Evolutionary conservation across 2,797 vertebrate species (phyloP), one percentile per base, ranked within the genome.

Genomic region (Pogoniulus pusillus): DNA sequence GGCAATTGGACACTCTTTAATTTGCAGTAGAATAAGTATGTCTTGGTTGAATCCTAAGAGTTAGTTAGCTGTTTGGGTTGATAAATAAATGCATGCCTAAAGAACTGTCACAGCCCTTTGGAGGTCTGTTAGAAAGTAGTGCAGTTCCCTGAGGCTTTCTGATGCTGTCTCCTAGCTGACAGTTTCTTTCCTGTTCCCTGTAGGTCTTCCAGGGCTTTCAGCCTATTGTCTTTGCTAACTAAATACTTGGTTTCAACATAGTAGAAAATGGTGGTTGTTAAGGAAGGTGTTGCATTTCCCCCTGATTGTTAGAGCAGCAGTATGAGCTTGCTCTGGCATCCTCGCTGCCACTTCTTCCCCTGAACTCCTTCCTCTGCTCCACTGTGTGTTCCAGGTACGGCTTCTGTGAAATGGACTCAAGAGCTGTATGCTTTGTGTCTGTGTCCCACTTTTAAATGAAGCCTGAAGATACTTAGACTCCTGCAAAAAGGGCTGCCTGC

Each of bases 281-380:
- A 17, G 58, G 58, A 75, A 82, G 41, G 27, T 76, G 22, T 62
- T 57, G 29, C 10, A 3, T 54, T 49, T 49, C 45, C 91, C 58
- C n/a, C 8, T 1, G 24, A 34, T 55, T 43, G 32, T 77, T 53
- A 16, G 9, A 34, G 39, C 43, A 55, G 26, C 17, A 17, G 23
- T 18, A 57, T 43, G 65, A 85, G 69, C 12, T 24, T 23, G 32
- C 51, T 49, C 18, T 12, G 47, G 53, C 22, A 22, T 57, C 49
- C 41, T 62, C 0, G 0, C 37, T 78, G 43, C 26, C 15, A 16
- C 0, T 43, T 54, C 29, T 83, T 82, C 9, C 53, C 32, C 39
- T 70, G 45, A 53, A 13, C 23, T n/a, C 34, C 60, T 51, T 55
- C 3, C 47, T 35, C 32, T 34, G 35, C 63, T 72, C 45, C 16